A percentile compares a stretch with the other conserved stretches of the same genome.
phyloP scores from a whole-genome alignment of 2,888 invertebrate species.

The Patella pellucida region DNA sequence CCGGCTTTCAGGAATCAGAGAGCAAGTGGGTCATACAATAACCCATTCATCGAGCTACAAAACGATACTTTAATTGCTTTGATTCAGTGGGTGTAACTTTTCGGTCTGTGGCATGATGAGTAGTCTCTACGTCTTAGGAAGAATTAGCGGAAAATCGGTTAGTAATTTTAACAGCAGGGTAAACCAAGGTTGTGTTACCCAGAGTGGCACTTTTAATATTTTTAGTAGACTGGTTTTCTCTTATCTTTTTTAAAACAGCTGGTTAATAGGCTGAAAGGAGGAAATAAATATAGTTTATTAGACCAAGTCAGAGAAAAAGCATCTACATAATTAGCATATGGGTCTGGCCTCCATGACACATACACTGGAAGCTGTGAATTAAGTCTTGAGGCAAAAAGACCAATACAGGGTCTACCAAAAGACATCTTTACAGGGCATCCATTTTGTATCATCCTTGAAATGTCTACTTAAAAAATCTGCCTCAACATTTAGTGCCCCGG shows the following conservation, averaged over 20 bases:
- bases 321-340: background rate
- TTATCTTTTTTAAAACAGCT: constrained; percentile 1
- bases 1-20: no score
- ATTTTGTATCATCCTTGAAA: constrained; percentile 1
- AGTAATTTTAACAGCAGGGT: background rate
- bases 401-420: constrained; percentile 1
- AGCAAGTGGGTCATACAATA: no score
- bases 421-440: background rate
- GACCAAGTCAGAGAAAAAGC: background rate
- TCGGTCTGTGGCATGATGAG: background rate
- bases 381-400: background rate
- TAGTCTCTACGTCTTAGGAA: background rate
- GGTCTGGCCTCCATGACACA: constrained; percentile 7
- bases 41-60: no score
- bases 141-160: background rate
- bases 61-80: no score
- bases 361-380: background rate
- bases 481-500: background rate
- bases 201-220: background rate
- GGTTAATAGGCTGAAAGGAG: constrained; percentile 1
- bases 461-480: background rate
- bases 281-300: constrained; percentile 1
- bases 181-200: background rate
- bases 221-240: background rate
- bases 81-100: background rate